Conservation (phyloP, 2,113 vertebrate species). For the Syrmaticus mikado region DNA sequence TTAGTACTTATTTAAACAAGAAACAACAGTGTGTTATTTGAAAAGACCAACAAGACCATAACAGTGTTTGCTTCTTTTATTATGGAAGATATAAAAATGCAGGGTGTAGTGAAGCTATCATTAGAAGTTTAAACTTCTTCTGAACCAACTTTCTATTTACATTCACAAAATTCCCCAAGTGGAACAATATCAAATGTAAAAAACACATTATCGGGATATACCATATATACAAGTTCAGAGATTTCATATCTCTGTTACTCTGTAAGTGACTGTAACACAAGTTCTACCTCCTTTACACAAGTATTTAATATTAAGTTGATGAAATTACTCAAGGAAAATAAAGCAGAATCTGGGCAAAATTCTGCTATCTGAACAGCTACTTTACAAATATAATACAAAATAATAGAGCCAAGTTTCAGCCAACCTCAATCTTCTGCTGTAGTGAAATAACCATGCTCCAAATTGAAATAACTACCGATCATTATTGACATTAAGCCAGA, state of each 20-base stretch:
- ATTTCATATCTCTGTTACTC: slow-evolving; percentile 32
- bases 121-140: slow-evolving; percentile 43
- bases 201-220: slow-evolving; percentile 75
- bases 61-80: slow-evolving; percentile 62
- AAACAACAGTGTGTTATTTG: neutral
- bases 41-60: neutral
- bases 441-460: neutral
- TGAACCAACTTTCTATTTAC: slow-evolving; percentile 73
- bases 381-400: slow-evolving; percentile 13
- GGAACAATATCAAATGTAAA: slow-evolving; percentile 80
- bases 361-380: neutral
- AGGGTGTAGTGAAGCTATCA: slow-evolving; percentile 48
- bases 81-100: slow-evolving; percentile 75
- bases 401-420: neutral
- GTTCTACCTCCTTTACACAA: neutral
- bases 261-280: slow-evolving; percentile 28
- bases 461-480: neutral
- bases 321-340: neutral
- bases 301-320: slow-evolving; percentile 17
- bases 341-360: neutral
- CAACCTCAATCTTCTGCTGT: neutral
- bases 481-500: neutral
- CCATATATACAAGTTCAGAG: slow-evolving; percentile 63
- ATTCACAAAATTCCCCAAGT: slow-evolving; percentile 79
- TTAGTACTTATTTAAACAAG: neutral